A percentile compares a stretch with the other conserved stretches of the same genome.
These are phyloP conservation scores for Chaenocephalus aceratus DNA, from an alignment of 2,113 vertebrate species.

Conservation along the genomic window DNA sequence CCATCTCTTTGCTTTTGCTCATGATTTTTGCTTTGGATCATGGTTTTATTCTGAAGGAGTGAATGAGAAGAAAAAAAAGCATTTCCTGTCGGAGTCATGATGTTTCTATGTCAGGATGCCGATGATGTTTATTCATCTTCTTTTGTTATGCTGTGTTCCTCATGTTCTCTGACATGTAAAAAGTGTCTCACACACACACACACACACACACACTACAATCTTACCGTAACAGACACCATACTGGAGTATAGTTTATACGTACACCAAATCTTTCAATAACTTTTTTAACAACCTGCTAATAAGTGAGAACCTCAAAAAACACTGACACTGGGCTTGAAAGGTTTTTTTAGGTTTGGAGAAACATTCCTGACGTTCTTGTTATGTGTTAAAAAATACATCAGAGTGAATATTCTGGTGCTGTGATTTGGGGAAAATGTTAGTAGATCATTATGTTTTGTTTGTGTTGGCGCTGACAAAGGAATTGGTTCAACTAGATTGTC, in stretches of 20 bases:
- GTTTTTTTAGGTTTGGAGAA: not conserved
- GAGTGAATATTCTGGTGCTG: not conserved
- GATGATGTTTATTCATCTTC: constrained; percentile 22
- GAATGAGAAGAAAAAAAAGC: constrained; percentile 35
- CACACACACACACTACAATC: not conserved
- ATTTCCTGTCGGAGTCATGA: not conserved
- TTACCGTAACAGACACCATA: not conserved
- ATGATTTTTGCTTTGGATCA: constrained; percentile 19
- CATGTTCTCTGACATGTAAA: not conserved
- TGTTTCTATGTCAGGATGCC: constrained; percentile 4
- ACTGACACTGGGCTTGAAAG: not conserved
- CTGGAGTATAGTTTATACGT: not conserved
- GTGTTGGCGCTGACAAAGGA: not conserved
- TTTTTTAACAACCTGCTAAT: not conserved
- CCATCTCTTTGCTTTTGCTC: constrained; percentile 20
- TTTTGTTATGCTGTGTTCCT: constrained; percentile 28
- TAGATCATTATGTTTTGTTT: not conserved
- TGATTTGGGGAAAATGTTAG: not conserved
- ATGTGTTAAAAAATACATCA: not conserved
- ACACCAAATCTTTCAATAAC: not conserved
- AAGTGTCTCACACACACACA: too few relatives aligned
- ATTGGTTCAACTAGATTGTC: not conserved
- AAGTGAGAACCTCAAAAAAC: not conserved
- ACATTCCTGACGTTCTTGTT: too few relatives aligned
- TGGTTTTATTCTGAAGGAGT: constrained; percentile 33